Base-by-base conservation (phyloP, 2,113 vertebrate species). In the Pituophis catenifer region DNA sequence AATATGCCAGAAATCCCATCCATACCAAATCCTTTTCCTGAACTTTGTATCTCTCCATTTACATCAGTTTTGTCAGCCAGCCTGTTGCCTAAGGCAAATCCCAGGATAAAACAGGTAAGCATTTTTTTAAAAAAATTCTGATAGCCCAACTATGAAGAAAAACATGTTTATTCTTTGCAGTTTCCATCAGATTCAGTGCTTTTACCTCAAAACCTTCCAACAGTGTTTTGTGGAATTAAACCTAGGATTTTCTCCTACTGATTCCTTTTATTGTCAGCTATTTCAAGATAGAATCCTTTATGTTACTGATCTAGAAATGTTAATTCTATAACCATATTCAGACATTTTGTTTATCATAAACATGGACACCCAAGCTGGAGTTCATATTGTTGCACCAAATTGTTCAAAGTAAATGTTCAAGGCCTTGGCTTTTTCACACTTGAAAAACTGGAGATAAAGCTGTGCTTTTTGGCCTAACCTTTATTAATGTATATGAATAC, bases 61-160 rank as follows among this genome's bases (percentile, higher is more conserved):
- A 96, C 98, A 94, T 98, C 98, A 19, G 96, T 98, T 93, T 97
- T 98, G 93, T 98, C 98, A 91, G 97, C 98, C 94, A 98, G 98
- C 97, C 97, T 99, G 95, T 98, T 98, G 97, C 98, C 99, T 93
- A 98, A 98, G 98, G 98, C 97, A 97, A 99, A 98, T 98, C 98
- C 97, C 96, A 98, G 97, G 96, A 97, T 98, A 97, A 98, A 98
- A 96, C 99, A 99, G 98, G 99, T 99, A 98, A 98, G 98, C 91
- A 48, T 96, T 96, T 90, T 88, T 75, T 58, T 58, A n/a, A n/a
- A 65, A 70, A 70, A 92, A 95, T 92, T 92, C 85, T 89, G 92
- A 91, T 53, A 89, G 48, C 33, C 93, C 89, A 91, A 75, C 53
- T 23, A 65, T 19, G 90, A n/a, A 90, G 59, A 93, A 57, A 90